phyloP scores from a whole-genome alignment of 2,888 invertebrate species.

The Lithophane ornitopus region DNA sequence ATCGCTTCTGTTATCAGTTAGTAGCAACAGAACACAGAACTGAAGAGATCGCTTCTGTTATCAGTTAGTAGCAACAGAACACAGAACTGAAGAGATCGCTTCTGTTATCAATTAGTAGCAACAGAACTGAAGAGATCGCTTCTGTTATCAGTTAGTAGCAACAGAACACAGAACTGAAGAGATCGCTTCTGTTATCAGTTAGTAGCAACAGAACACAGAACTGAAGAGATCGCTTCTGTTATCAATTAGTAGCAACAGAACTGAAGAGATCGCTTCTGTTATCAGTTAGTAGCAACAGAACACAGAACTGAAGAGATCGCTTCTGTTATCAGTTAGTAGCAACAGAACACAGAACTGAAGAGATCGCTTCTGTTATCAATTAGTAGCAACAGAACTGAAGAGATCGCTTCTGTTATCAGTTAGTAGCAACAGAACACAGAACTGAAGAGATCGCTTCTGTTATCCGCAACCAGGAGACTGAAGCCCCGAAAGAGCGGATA shows the following conservation, averaged over 20 bases:
- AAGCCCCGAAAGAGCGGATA: not conserved
- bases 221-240: not conserved
- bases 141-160: not conserved
- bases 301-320: slow-evolving; percentile 3
- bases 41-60: not conserved
- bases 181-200: slow-evolving; percentile 1
- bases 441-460: not conserved
- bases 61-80: slow-evolving; percentile 2
- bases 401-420: slow-evolving; percentile 4
- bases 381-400: not conserved
- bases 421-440: not conserved
- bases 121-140: slow-evolving; percentile 2
- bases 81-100: slow-evolving; percentile 2
- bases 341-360: not conserved
- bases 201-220: not conserved
- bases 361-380: slow-evolving; percentile 4
- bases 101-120: not conserved
- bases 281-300: slow-evolving; percentile 1
- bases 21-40: not conserved
- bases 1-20: not conserved
- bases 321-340: not conserved
- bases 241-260: not conserved
- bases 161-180: not conserved
- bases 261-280: not conserved
- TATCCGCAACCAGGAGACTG: not conserved